Evolutionary conservation across 2,888 invertebrate genomes (phyloP).

Genomic region (Tipula helvola): DNA sequence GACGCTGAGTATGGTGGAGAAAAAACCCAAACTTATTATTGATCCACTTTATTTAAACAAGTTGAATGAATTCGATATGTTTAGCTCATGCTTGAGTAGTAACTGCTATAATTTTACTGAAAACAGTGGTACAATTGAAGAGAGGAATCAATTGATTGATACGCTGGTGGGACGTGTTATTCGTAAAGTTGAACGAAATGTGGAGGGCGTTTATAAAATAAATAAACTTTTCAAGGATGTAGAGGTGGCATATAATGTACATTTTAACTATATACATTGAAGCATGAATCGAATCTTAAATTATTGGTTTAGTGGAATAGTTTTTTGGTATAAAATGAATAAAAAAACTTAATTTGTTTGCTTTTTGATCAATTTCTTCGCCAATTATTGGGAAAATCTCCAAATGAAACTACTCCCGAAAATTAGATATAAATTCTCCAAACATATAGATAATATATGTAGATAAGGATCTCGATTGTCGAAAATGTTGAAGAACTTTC

Average conservation of each 20-base stretch:
- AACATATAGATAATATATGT: too few species aligned
- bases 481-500: too few species aligned
- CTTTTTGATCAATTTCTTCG: too few species aligned
- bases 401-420: too few species aligned
- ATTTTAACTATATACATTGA: not conserved
- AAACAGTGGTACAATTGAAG: not conserved
- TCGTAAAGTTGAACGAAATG: not conserved
- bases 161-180: not conserved
- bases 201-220: not conserved
- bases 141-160: not conserved
- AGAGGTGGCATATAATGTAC: not conserved
- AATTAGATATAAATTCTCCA: too few species aligned
- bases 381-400: too few species aligned
- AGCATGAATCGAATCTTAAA: not conserved
- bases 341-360: too few species aligned
- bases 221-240: not conserved
- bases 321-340: too few species aligned
- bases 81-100: not conserved
- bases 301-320: not conserved
- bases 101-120: not conserved
- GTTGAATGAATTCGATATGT: not conserved
- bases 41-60: not conserved
- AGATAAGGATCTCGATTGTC: too few species aligned
- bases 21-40: not conserved
- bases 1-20: not conserved